Evolutionary conservation across 2,113 vertebrate species (phyloP).

Genomic region (Microtus montanus): DNA sequence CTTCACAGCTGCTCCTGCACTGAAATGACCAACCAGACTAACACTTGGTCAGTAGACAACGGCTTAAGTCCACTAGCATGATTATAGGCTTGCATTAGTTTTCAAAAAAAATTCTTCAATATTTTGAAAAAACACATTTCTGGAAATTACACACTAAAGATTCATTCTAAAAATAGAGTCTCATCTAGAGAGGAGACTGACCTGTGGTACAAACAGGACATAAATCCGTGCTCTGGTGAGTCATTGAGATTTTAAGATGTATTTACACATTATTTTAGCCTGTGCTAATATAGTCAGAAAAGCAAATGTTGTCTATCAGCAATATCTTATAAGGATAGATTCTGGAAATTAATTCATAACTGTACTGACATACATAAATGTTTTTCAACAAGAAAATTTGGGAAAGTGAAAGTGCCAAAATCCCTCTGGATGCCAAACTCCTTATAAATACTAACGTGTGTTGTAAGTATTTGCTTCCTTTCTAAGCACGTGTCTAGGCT

Average conservation of each 20-base stretch:
- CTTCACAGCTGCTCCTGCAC: background rate
- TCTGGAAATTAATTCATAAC: background rate
- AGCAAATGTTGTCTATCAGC: background rate
- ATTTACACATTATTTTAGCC: background rate
- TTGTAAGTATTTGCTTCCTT: background rate
- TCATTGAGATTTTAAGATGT: background rate
- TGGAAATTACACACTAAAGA: background rate
- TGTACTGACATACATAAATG: background rate
- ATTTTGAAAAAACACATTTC: background rate
- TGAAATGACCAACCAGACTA: background rate
- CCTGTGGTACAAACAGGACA: background rate
- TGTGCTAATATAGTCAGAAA: background rate
- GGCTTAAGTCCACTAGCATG: background rate
- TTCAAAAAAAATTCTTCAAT: background rate
- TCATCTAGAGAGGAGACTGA: background rate
- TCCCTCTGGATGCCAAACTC: background rate
- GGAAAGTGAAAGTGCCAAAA: background rate
- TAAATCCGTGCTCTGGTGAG: background rate
- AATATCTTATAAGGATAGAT: background rate
- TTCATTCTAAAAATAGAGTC: background rate
- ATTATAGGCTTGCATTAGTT: background rate
- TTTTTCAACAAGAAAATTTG: background rate
- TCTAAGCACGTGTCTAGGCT: background rate
- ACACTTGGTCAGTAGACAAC: background rate
- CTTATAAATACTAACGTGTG: background rate